Conservation (phyloP, 2,113 vertebrate species). For the Nesoenas mayeri region DNA sequence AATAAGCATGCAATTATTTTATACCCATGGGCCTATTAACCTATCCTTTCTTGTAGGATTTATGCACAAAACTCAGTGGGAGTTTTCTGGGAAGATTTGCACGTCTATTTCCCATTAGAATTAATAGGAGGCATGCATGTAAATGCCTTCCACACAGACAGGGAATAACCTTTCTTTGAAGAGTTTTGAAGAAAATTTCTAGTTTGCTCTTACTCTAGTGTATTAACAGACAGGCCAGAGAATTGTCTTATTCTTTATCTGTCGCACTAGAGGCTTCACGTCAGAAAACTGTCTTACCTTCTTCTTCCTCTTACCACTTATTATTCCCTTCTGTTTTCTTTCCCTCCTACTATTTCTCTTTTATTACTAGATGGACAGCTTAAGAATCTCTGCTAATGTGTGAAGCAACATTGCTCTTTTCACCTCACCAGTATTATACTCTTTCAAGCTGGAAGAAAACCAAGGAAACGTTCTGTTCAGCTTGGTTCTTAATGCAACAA, state of each 20-base stretch:
- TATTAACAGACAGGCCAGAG: background rate
- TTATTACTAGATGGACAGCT: background rate
- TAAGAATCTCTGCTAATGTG: background rate
- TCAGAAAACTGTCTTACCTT: background rate
- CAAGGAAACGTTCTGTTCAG: background rate
- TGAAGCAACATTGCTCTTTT: background rate
- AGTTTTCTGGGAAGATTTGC: conserved; percentile 20
- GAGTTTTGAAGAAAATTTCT: background rate
- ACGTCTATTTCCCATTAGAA: background rate
- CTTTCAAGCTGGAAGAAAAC: background rate
- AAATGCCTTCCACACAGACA: background rate
- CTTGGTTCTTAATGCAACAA: background rate
- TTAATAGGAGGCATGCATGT: background rate
- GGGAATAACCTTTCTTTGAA: conserved; percentile 41
- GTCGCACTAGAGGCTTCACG: background rate
- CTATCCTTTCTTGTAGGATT: background rate
- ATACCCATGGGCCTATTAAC: background rate
- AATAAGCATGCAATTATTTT: conserved; percentile 19
- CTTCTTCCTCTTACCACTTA: background rate
- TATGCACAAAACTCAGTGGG: background rate
- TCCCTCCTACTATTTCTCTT: background rate
- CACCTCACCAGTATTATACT: background rate
- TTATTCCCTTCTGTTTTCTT: background rate
- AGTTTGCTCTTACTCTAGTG: background rate
- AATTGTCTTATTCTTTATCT: background rate